A percentile compares a stretch with the other conserved stretches of the same genome.
These are phyloP conservation scores for Herpailurus yagouaroundi DNA, from an alignment of 2,113 vertebrate genomes.

Conservation along the genomic window DNA sequence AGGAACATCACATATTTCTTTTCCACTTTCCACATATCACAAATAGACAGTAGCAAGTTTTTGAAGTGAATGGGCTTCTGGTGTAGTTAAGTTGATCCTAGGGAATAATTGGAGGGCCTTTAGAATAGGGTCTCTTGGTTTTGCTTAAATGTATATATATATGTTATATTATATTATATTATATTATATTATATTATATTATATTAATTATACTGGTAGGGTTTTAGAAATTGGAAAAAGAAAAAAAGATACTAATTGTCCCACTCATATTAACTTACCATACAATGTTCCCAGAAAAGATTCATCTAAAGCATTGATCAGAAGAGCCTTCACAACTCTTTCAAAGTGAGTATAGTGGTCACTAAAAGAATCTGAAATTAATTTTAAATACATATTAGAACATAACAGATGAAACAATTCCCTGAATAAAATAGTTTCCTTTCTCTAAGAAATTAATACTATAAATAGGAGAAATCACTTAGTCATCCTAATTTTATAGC, in stretches of 20 bases:
- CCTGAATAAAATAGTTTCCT: background rate
- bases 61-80: background rate
- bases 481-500: constrained; percentile 11
- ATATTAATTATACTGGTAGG: background rate
- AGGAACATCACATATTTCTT: background rate
- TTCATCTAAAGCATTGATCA: constrained; percentile 89
- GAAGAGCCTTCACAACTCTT: constrained; percentile 90
- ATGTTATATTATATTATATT: background rate
- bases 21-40: background rate
- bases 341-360: constrained; percentile 88
- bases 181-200: background rate
- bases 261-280: constrained; percentile 84
- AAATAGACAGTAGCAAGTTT: background rate
- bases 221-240: background rate
- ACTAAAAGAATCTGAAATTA: constrained; percentile 83
- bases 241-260: background rate
- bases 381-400: constrained; percentile 71
- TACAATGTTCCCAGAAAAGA: constrained; percentile 89
- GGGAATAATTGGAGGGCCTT: background rate
- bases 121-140: background rate
- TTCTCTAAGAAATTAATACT: constrained; percentile 28
- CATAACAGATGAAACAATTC: background rate
- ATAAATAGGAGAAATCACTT: background rate
- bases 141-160: background rate
- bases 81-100: background rate